phyloP scores from a whole-genome alignment of 2,797 vertebrate species.

The Phaenicophaeus curvirostris region DNA sequence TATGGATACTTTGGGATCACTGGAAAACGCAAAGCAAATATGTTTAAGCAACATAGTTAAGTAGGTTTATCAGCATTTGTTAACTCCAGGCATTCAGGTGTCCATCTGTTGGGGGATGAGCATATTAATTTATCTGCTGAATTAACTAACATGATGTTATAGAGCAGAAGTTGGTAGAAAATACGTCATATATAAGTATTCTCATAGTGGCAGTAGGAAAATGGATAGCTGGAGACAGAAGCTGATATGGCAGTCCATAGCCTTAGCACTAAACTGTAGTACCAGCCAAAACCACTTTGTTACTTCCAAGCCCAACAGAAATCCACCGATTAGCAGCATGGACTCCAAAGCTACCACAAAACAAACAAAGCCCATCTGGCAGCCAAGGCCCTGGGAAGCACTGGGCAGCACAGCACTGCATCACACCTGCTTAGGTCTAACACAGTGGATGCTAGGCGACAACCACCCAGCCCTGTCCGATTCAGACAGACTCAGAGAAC shows the following conservation, averaged over 20 bases:
- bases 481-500: not conserved
- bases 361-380: fast-evolving
- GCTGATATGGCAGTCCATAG: not conserved
- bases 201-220: not conserved
- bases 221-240: not conserved
- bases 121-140: not conserved
- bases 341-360: not conserved
- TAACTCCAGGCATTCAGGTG: not conserved
- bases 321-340: not conserved
- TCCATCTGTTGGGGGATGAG: not conserved
- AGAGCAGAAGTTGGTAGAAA: not conserved
- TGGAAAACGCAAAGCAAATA: constrained; percentile 28
- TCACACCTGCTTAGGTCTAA: not conserved
- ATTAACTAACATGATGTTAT: not conserved
- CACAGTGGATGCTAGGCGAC: fast-evolving
- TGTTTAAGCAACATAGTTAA: not conserved
- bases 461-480: not conserved
- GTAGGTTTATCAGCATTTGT: not conserved
- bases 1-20: not conserved
- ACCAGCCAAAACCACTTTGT: not conserved
- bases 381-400: not conserved
- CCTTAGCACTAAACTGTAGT: not conserved
- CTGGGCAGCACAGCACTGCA: not conserved
- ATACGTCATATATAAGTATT: not conserved
- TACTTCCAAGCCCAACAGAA: not conserved